Evolutionary conservation across 2,797 vertebrate genomes (phyloP), one percentile per base, ranked within the genome.

Genomic region (Danio jaintianensis): DNA sequence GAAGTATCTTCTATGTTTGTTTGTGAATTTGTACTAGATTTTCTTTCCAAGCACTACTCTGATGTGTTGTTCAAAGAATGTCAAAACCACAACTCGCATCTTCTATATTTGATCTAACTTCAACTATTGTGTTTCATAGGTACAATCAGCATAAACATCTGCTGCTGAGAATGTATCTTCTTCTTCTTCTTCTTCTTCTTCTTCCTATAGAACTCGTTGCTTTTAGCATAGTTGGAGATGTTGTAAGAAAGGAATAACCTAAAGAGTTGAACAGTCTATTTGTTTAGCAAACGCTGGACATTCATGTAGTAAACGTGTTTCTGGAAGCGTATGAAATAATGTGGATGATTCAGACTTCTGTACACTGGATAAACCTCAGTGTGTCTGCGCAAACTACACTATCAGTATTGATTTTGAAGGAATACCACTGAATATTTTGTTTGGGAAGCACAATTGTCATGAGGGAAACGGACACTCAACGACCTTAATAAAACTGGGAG

Each of bases 331-430:
- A 6, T 64, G 53, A 36, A 52, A 77, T 48, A 43, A 45, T 38
- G n/a, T 48, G n/a, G 7, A 45, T 67, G 22, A n/a, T 36, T 67
- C n/a, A 75, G 47, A 71, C 4, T 12, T 52, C 7, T 15, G 29
- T 12, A 40, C 5, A 20, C 66, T 69, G 22, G 15, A 18, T 69
- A 12, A 59, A 16, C 16, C 15, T 38, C 29, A 22, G 13, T 50
- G 58, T 58, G 10, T 29, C 40, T 20, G 43, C 10, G 40, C 7
- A 52, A 75, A 40, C 45, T 62, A 15, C 56, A 18, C 18, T 45
- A 59, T 58, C 53, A 68, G 42, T 78, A 71, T 71, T 63, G 18
- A 53, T 63, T 48, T 10, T 20, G 16, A 59, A 74, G 36, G 22
- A 74, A 75, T 43, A 20, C 58, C 13, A 20, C 5, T 20, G 38